Conservation (phyloP, 2,113 vertebrate genomes). For the Catagonus wagneri region DNA sequence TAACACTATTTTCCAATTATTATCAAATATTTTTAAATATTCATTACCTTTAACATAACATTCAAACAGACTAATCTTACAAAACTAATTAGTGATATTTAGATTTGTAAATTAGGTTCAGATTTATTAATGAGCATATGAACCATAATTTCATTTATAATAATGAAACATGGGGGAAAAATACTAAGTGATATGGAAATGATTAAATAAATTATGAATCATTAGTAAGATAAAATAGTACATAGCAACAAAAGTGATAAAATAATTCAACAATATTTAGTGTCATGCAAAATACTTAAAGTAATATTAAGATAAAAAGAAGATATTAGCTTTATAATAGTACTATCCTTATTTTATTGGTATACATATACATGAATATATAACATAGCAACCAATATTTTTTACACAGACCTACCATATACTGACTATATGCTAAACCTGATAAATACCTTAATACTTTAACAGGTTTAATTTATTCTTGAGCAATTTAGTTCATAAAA, state of each 20-base stretch:
- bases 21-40: conserved; percentile 10
- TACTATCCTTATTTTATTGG: neutral
- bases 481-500: neutral
- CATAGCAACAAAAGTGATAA: neutral
- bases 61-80: neutral
- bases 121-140: neutral
- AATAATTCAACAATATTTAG: neutral
- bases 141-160: neutral
- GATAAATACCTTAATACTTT: neutral
- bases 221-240: neutral
- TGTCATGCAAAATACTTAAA: neutral
- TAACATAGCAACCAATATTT: neutral
- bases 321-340: neutral
- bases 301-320: neutral
- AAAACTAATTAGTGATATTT: neutral
- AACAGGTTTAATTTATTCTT: neutral
- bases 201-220: neutral
- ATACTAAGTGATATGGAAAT: neutral
- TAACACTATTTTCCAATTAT: neutral
- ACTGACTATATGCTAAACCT: neutral
- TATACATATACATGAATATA: neutral
- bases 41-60: neutral
- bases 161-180: neutral
- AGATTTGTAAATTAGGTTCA: neutral
- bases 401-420: neutral